These are phyloP conservation scores for Calliphora vomitoria DNA, from an alignment of 2,888 invertebrate genomes.

Conservation along the genomic window DNA sequence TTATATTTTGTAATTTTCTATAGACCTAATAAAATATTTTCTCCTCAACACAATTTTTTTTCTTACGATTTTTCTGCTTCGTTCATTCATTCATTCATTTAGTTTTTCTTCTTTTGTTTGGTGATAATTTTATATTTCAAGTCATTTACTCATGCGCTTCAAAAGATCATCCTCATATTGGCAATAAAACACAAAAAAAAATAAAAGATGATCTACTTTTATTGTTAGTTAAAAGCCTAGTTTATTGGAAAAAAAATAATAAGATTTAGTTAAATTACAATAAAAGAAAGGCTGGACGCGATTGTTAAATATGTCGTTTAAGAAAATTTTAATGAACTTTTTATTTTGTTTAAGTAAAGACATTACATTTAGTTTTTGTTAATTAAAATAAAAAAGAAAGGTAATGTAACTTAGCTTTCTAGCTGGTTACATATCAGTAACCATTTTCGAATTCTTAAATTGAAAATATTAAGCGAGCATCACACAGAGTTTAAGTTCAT, in stretches of 20 bases:
- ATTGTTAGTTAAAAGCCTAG: neutral
- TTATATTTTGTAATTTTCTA: neutral
- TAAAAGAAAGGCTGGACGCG: neutral
- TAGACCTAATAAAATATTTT: neutral
- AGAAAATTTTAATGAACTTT: neutral
- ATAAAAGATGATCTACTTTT: constrained; percentile 7
- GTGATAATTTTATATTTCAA: constrained; percentile 42
- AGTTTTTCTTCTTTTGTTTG: constrained; percentile 30
- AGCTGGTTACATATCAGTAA: neutral
- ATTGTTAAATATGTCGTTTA: neutral
- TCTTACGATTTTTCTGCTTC: neutral
- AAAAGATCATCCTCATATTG: neutral
- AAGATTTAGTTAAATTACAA: neutral
- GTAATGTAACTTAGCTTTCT: neutral
- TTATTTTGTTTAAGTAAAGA: neutral
- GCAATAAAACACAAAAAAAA: neutral
- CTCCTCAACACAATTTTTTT: neutral
- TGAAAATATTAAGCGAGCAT: no score
- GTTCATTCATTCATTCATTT: neutral
- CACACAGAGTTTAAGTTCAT: no score
- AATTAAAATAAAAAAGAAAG: neutral
- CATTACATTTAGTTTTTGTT: neutral
- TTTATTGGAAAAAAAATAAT: neutral
- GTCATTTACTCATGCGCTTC: constrained; percentile 26
- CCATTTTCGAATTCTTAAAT: no score